Evolutionary conservation across 2,113 vertebrate species (phyloP).

Genomic region (Scophthalmus maximus): DNA sequence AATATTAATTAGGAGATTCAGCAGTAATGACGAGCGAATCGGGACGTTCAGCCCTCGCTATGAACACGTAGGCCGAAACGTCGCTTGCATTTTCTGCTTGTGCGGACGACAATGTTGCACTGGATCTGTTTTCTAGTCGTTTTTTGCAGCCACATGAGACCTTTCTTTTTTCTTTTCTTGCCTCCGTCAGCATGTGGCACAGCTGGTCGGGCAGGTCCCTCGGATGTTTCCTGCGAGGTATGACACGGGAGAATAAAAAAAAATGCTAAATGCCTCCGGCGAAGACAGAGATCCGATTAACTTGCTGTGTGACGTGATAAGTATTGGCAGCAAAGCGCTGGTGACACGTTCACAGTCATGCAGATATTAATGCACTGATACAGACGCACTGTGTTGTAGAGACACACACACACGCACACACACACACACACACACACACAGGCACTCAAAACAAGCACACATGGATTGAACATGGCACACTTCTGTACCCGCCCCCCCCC

Average conservation of each 20-base stretch:
- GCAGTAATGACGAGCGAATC: background rate
- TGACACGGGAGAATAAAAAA: slow-evolving; percentile 48
- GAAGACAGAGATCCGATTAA: slow-evolving; percentile 66
- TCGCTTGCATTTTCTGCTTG: background rate
- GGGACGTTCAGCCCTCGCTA: background rate
- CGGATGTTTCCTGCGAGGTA: slow-evolving; percentile 41
- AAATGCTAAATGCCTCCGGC: slow-evolving; percentile 34
- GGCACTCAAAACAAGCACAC: slow-evolving; percentile 14
- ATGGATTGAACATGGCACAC: slow-evolving; percentile 24
- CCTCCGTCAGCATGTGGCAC: slow-evolving; percentile 48
- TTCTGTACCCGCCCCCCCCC: slow-evolving; percentile 19
- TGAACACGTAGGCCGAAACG: no score
- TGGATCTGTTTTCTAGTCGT: slow-evolving; percentile 26
- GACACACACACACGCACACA: slow-evolving; percentile 10
- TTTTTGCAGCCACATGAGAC: slow-evolving; percentile 12
- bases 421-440: background rate
- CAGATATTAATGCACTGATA: slow-evolving; percentile 46
- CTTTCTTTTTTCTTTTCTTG: no score
- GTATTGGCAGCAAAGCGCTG: slow-evolving; percentile 56
- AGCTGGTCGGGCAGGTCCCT: slow-evolving; percentile 36
- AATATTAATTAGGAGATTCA: background rate
- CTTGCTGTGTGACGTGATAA: slow-evolving; percentile 65
- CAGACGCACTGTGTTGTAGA: slow-evolving; percentile 20
- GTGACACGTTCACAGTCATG: slow-evolving; percentile 58
- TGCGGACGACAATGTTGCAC: background rate